These are phyloP conservation scores for Brachionus rubens DNA, from an alignment of 1,140 invertebrate genomes.

Conservation along the genomic window DNA sequence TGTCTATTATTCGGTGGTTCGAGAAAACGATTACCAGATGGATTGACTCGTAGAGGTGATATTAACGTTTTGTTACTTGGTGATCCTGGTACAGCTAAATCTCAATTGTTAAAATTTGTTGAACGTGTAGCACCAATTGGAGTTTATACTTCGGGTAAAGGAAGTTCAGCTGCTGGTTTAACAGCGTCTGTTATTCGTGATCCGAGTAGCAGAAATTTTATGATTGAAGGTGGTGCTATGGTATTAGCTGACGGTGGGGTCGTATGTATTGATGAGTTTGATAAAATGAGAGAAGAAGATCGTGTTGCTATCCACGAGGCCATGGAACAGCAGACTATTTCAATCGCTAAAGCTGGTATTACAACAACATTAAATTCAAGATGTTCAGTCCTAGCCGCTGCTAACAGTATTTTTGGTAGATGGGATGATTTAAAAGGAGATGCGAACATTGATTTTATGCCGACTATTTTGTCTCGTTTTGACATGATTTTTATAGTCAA, in stretches of 20 bases:
- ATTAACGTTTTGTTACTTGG: conserved; percentile 93
- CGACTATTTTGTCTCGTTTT: conserved; percentile 98
- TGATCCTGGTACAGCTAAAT: conserved; percentile 98
- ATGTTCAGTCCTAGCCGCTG: conserved; percentile 95
- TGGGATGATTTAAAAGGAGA: conserved; percentile 98
- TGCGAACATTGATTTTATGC: conserved; percentile 99
- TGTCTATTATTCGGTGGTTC: conserved; percentile 88
- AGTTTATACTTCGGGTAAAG: conserved; percentile 97
- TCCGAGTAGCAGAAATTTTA: conserved; percentile 85
- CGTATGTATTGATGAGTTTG: conserved; percentile 99
- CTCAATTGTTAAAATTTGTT: conserved; percentile 94
- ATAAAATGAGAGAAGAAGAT: conserved; percentile 99
- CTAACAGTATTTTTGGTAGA: conserved; percentile 94
- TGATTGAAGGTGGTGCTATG: conserved; percentile 99
- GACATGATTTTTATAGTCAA: conserved; percentile 99
- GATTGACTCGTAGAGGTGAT: conserved; percentile 86
- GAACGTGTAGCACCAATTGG: conserved; percentile 91
- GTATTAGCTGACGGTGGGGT: conserved; percentile 97
- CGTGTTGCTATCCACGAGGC: conserved; percentile 98
- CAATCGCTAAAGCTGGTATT: conserved; percentile 98
- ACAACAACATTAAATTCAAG: conserved; percentile 96
- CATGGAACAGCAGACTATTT: conserved; percentile 99
- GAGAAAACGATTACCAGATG: conserved; percentile 79
- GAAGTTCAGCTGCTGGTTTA: conserved; percentile 94
- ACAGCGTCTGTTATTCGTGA: conserved; percentile 95